Base-by-base conservation (phyloP, 2,113 vertebrate species). In the Hyla sarda region DNA sequence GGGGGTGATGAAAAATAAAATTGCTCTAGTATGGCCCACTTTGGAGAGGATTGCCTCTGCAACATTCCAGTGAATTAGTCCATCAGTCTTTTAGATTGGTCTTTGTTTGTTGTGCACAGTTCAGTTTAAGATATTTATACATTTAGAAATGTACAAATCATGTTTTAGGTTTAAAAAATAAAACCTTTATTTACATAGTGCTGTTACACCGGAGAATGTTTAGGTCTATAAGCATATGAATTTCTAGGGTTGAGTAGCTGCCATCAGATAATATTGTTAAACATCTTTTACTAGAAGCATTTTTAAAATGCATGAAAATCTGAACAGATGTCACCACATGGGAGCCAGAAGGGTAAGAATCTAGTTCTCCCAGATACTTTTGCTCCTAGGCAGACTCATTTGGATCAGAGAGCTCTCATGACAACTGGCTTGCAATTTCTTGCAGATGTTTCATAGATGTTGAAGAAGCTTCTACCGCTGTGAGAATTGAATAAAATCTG, bases 381-480 rank as follows among this genome's bases (percentile, higher is more conserved):
- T 54, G 23, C 65, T 74, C 37, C 65, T 82, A 79, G 17, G 67
- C 88, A 90, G 88, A 90, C 89, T 90, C 89, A 81, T 87, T 89
- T 90, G 91, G 90, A 88, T 71, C 56, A 69, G 9, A 13, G 16
- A 81, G 48, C 86, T 11, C n/a, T 81, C 87, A 88, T 88, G 75
- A 32, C 5, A 56, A 60, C 75, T 54, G 37, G 45, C 60, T 11
- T 37, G 74, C 79, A 88, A 89, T 85, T 87, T 88, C 67, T 90
- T 80, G 58, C 88, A 88, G 89, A 89, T 52, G 89, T 81, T 45
- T 65, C 82, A 73, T 30, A 3, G 32, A 34, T 83, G 25, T 58
- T 58, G 88, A 60, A 89, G 71, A 54, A 5, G 23, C 50, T 28
- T 30, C 17, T 23, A 21, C 30, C 3, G 16, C 25, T 17, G 5